Base-by-base conservation (phyloP, 2,797 vertebrate genomes). In the Amniataba percoides region DNA sequence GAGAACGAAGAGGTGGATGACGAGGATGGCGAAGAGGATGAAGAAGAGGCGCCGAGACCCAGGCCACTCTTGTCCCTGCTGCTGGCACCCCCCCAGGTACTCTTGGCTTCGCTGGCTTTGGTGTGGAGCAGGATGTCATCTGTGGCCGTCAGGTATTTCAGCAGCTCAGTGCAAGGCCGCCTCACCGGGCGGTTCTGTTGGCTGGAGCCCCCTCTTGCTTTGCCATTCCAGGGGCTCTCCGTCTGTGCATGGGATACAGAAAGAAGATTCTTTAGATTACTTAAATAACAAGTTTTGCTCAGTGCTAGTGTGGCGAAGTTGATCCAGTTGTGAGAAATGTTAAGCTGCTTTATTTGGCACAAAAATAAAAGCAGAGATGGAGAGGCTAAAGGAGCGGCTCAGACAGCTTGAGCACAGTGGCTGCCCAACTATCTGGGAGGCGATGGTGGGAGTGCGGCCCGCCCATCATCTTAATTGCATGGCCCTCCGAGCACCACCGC, bases 81-180 rank as follows among this genome's bases (percentile, higher is more conserved):
- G 88, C 94, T 94, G 90, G 95, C 95, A 64, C 91, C 86, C 64
- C 92, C 90, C 89, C 92, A 95, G 87, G 90, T 72, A 87, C 94
- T 92, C 91, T 95, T 95, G 87, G 92, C 89, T 74, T 96, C 95
- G 66, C 93, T 93, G 90, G 96, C 95, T 97, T 97, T 97, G 94
- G 95, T 95, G 92, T 97, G 97, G 93, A 97, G 96, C 93, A 97
- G 96, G 94, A 96, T 96, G 95, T 98, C 97, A 95, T 99, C 97
- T 42, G 96, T 98, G 21, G 97, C 97, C 85, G 98, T 99, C 94
- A 99, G 96, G 96, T 99, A 99, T 91, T 99, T 99, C 88, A 99
- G 98, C 93, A 99, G 97, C 96, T 99, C 98, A 5, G 98, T 98
- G 96, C 98, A 99, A 75, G 97, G 98, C 88, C 97, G 98, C 93